Percentiles rank a stretch among this genome's conserved stretches.
Conservation (phyloP, 2,888 invertebrate species). For the Ditula angustiorana region DNA sequence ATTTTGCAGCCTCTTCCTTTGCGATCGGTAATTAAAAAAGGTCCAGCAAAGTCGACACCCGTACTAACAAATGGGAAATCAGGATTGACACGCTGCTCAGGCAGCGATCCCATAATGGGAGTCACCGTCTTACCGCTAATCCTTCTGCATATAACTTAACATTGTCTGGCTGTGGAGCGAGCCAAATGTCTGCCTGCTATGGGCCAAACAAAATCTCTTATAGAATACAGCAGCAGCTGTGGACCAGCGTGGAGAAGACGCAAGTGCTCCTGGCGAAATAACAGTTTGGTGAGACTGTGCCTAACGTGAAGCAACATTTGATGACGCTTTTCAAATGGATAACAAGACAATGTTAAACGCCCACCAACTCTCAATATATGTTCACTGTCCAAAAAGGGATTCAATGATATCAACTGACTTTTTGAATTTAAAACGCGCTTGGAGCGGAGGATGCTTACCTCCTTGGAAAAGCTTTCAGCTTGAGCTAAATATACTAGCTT, state of each 20-base stretch:
- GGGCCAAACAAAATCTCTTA: background rate
- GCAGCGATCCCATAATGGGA: too few relatives aligned
- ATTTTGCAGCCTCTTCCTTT: too few relatives aligned
- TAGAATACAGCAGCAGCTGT: background rate
- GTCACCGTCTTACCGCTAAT: too few relatives aligned
- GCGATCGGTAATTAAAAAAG: too few relatives aligned
- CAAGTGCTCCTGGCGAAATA: background rate
- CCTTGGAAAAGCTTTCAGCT: background rate
- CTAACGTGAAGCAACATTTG: background rate
- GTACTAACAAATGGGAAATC: too few relatives aligned
- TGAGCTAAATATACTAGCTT: background rate
- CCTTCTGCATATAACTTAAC: too few relatives aligned
- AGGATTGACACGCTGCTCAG: too few relatives aligned
- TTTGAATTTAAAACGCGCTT: background rate
- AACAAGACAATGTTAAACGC: background rate
- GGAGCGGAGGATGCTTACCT: background rate
- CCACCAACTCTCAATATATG: background rate
- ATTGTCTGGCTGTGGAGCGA: too few relatives aligned
- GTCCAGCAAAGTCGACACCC: too few relatives aligned
- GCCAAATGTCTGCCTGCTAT: conserved; percentile 1
- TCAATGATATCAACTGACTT: background rate
- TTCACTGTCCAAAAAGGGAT: background rate
- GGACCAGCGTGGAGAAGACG: background rate
- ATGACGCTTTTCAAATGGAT: background rate
- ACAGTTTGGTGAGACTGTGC: background rate